Percentiles rank a stretch among this genome's conserved stretches.
Evolutionary conservation across 2,888 invertebrate species (phyloP).

Genomic region (Cartodere bifasciata): DNA sequence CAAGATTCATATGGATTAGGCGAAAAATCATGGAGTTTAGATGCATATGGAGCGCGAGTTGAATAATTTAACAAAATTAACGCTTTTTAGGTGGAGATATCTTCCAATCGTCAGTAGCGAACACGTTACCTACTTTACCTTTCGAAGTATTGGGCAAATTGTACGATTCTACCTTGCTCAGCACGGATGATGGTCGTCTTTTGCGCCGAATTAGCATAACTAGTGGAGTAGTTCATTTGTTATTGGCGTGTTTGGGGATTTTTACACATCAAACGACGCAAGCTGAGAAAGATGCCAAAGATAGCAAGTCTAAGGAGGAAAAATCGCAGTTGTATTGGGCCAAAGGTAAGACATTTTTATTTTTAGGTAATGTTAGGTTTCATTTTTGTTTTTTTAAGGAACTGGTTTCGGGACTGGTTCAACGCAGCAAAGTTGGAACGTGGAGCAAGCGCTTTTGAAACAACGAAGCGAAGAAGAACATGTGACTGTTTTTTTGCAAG

Average conservation of each 20-base stretch:
- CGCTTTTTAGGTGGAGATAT: slow-evolving; percentile 47
- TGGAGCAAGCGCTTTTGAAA: slow-evolving; percentile 81
- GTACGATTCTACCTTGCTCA: slow-evolving; percentile 62
- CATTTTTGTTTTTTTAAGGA: slow-evolving; percentile 17
- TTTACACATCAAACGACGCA: slow-evolving; percentile 63
- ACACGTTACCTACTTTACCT: slow-evolving; percentile 58
- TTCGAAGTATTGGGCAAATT: slow-evolving; percentile 67
- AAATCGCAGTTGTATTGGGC: slow-evolving; percentile 81
- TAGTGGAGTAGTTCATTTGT: slow-evolving; percentile 72
- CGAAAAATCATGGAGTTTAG: too few species aligned
- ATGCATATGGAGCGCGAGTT: too few species aligned
- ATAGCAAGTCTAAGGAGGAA: slow-evolving; percentile 28
- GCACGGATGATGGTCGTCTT: slow-evolving; percentile 62
- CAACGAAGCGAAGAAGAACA: slow-evolving; percentile 90
- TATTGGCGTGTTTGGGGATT: slow-evolving; percentile 77
- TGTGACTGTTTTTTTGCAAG: slow-evolving; percentile 61
- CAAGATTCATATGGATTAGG: too few species aligned
- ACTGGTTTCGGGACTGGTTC: slow-evolving; percentile 95
- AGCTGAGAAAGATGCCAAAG: slow-evolving; percentile 27
- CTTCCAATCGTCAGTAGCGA: slow-evolving; percentile 53
- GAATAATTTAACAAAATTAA: too few species aligned
- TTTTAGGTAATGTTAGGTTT: neutral
- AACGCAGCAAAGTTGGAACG: slow-evolving; percentile 92
- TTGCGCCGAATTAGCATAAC: slow-evolving; percentile 68
- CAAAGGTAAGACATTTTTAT: slow-evolving; percentile 47